These are phyloP conservation scores for Sturnus vulgaris DNA, from an alignment of 2,113 vertebrate species.

Conservation along the genomic window DNA sequence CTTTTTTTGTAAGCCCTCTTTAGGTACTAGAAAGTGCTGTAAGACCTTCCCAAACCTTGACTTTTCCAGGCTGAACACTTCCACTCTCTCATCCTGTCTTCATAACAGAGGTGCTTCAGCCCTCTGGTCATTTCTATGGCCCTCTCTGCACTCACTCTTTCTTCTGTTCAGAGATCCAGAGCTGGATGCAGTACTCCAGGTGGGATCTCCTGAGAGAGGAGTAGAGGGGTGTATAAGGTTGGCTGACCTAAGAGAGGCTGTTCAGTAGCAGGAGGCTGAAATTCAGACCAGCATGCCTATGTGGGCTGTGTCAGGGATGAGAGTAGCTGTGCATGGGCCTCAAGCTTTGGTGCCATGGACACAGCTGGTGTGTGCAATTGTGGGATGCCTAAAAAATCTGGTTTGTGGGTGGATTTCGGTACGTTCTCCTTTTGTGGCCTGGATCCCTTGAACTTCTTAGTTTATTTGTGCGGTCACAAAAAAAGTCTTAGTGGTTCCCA, in stretches of 20 bases:
- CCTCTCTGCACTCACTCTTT: background rate
- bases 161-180: background rate
- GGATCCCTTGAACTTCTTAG: background rate
- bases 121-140: background rate
- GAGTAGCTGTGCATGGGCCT: background rate
- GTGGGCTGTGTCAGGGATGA: background rate
- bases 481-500: background rate
- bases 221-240: fast-evolving
- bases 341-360: background rate
- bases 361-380: background rate
- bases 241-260: background rate
- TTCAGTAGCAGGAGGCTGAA: background rate
- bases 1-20: background rate
- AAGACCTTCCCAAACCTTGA: background rate
- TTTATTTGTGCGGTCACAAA: background rate
- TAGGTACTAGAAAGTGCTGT: background rate
- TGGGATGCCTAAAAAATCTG: background rate
- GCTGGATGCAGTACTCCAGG: background rate
- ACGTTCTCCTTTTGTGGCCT: background rate
- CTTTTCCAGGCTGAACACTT: background rate
- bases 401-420: background rate
- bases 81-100: background rate
- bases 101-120: background rate
- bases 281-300: background rate
- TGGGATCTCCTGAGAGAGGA: no score